These are phyloP conservation scores for Drepana falcataria DNA, from an alignment of 2,888 invertebrate species.

Conservation along the genomic window DNA sequence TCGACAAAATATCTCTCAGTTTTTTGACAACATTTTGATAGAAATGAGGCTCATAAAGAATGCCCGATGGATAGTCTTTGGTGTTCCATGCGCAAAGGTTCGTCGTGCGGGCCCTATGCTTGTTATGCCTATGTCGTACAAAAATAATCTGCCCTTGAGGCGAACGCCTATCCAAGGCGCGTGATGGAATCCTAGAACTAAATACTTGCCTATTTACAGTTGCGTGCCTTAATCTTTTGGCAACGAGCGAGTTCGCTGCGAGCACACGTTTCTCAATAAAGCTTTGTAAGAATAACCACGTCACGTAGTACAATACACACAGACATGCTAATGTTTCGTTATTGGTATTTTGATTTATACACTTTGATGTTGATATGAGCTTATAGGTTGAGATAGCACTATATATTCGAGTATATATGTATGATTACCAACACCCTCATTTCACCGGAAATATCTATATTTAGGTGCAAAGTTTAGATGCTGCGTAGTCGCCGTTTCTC, in stretches of 20 bases:
- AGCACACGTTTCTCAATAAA: slow-evolving; percentile 1
- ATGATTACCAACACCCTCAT: no score
- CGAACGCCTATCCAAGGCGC: slow-evolving; percentile 15
- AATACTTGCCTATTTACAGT: slow-evolving; percentile 8
- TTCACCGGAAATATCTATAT: no score
- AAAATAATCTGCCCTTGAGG: slow-evolving; percentile 9
- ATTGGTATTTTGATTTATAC: slow-evolving; percentile 57
- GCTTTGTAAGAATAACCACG: slow-evolving; percentile 21
- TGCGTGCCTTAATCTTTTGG: slow-evolving; percentile 16
- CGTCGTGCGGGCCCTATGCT: no score
- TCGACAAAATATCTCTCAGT: no score
- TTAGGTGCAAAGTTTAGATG: no score
- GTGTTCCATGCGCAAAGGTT: no score
- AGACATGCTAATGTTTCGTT: slow-evolving; percentile 29
- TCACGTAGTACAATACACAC: slow-evolving; percentile 62
- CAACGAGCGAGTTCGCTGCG: slow-evolving; percentile 9
- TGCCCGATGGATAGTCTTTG: no score
- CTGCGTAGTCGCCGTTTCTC: no score
- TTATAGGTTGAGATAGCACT: slow-evolving; percentile 24
- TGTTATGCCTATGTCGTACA: no score
- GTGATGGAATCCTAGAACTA: slow-evolving; percentile 16
- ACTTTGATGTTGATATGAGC: slow-evolving; percentile 13
- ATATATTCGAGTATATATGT: no score
- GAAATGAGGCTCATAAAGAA: no score
- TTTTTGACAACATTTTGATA: no score